Conservation (phyloP, 2,797 vertebrate species). For the Anguilla anguilla region DNA sequence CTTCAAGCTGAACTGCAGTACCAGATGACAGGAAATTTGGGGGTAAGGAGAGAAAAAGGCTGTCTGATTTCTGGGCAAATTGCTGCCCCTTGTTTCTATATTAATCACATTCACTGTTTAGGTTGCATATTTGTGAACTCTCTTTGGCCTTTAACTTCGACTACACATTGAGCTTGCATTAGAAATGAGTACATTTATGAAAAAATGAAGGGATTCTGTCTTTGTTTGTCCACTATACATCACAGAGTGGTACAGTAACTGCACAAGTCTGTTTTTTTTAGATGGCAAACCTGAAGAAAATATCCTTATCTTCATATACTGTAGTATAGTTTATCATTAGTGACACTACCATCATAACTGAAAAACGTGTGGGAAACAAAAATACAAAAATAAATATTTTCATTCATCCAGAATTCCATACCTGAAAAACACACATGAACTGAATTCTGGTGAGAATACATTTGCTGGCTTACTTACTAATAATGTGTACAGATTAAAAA, state of each 20-base stretch:
- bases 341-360: background rate
- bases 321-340: background rate
- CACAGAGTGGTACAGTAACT: background rate
- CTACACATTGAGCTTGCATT: background rate
- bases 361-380: background rate
- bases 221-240: background rate
- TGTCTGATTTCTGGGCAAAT: background rate
- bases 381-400: too few species aligned
- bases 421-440: too few species aligned
- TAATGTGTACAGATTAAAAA: too few species aligned
- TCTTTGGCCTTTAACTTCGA: background rate
- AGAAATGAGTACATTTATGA: background rate
- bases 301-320: background rate
- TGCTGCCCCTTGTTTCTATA: too few species aligned
- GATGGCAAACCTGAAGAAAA: background rate
- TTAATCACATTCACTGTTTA: background rate
- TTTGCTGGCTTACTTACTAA: too few species aligned
- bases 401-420: too few species aligned
- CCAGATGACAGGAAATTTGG: background rate
- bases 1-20: slow-evolving; percentile 21
- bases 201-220: background rate
- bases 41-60: slow-evolving; percentile 1
- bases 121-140: background rate
- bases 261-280: background rate
- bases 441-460: too few species aligned